Conservation (phyloP, 2,888 invertebrate species). For the Ganaspis brasiliensis region DNA sequence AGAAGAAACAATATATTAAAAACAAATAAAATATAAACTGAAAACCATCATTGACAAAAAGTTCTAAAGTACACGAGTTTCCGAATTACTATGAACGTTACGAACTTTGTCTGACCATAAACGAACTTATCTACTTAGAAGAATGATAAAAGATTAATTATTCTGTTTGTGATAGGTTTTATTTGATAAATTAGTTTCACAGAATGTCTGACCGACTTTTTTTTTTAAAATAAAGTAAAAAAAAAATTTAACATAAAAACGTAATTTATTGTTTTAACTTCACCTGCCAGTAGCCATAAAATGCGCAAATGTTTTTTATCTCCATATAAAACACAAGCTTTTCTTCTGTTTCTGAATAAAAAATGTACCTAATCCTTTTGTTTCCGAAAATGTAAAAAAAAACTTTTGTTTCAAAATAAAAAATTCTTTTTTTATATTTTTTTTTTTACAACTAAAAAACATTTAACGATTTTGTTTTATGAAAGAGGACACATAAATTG, state of each 20-base stretch:
- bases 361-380: too few relatives aligned
- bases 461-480: too few relatives aligned
- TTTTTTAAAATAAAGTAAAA: too few relatives aligned
- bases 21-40: not conserved
- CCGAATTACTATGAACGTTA: not conserved
- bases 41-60: not conserved
- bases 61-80: not conserved
- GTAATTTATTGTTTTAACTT: not conserved
- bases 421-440: too few relatives aligned
- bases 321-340: too few relatives aligned
- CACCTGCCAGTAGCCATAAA: not conserved
- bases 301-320: too few relatives aligned
- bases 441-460: too few relatives aligned
- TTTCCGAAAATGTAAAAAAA: too few relatives aligned
- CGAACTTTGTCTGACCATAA: constrained; percentile 23
- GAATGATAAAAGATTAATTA: constrained; percentile 17
- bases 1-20: not conserved
- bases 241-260: not conserved
- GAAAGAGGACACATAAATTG: too few relatives aligned
- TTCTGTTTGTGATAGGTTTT: constrained; percentile 14
- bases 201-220: not conserved
- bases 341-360: too few relatives aligned
- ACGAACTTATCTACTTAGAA: constrained; percentile 25
- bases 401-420: too few relatives aligned
- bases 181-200: not conserved